Evolutionary conservation across 1,140 invertebrate genomes (phyloP).

Genomic region (Drosophila sturtevanti): DNA sequence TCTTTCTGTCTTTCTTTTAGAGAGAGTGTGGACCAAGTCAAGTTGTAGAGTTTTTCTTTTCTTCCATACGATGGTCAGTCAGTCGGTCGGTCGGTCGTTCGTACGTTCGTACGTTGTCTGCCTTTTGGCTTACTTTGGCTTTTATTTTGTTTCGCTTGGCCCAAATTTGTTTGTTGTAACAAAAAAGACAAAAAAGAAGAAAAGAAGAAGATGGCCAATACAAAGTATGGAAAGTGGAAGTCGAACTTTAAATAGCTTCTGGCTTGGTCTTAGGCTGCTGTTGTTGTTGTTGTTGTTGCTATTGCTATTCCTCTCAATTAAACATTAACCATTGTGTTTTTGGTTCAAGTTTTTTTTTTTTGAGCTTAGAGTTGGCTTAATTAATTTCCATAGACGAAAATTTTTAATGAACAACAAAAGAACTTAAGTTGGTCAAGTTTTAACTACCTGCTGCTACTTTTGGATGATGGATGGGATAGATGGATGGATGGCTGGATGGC

Average conservation of each 20-base stretch:
- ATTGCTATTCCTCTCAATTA: slow-evolving; percentile 73
- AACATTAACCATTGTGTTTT: slow-evolving; percentile 61
- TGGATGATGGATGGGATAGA: slow-evolving; percentile 1
- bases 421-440: slow-evolving; percentile 47
- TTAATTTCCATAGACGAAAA: slow-evolving; percentile 64
- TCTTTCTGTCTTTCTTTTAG: too few species aligned
- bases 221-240: slow-evolving; percentile 71
- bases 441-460: slow-evolving; percentile 16
- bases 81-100: too few species aligned
- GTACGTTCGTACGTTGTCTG: not conserved
- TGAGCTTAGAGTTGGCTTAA: slow-evolving; percentile 14
- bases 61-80: too few species aligned
- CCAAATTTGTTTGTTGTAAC: slow-evolving; percentile 31
- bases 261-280: slow-evolving; percentile 32
- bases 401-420: slow-evolving; percentile 68
- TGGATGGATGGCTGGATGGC: not conserved
- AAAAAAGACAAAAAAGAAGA: slow-evolving; percentile 33
- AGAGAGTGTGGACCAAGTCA: not conserved
- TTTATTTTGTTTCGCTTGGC: slow-evolving; percentile 17
- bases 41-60: not conserved
- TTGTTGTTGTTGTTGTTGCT: slow-evolving; percentile 23
- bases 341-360: slow-evolving; percentile 18
- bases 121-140: not conserved
- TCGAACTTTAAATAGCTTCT: slow-evolving; percentile 66
- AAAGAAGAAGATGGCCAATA: slow-evolving; percentile 53